These are phyloP conservation scores for Pluvialis apricaria DNA, from an alignment of 2,113 vertebrate genomes.

Conservation along the genomic window DNA sequence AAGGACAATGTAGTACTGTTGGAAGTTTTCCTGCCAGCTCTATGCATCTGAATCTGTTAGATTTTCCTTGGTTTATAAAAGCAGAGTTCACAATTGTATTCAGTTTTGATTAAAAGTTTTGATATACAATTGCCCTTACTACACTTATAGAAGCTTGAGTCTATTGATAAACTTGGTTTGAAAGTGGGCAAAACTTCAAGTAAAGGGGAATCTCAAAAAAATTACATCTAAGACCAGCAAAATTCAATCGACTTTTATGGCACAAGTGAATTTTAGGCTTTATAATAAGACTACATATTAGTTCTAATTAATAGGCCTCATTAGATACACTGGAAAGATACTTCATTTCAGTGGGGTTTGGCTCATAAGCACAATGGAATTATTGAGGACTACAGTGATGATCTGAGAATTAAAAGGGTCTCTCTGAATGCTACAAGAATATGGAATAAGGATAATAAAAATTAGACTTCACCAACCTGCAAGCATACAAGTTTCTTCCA, in stretches of 20 bases:
- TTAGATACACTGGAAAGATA: neutral
- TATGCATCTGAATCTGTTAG: neutral
- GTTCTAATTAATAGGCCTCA: neutral
- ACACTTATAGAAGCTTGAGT: neutral
- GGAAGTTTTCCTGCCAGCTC: neutral
- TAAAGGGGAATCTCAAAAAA: neutral
- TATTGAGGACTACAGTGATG: neutral
- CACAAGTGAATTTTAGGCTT: neutral
- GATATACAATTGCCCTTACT: neutral
- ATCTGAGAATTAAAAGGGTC: neutral
- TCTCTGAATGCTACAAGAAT: neutral
- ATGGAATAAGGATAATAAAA: neutral
- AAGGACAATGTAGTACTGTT: neutral
- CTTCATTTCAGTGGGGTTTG: neutral
- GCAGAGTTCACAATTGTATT: neutral
- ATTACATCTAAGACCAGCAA: neutral
- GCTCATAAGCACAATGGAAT: neutral
- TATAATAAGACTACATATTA: neutral
- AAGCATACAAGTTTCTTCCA: conserved; percentile 49
- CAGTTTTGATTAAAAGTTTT: neutral
- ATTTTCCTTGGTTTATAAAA: neutral
- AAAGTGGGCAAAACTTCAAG: neutral
- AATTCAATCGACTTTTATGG: neutral
- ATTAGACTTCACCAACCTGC: conserved; percentile 57
- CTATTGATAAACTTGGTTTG: neutral